Percentiles rank a stretch among this genome's conserved stretches.
Conservation (phyloP, 2,888 invertebrate species). For the Apocheima hispidaria region DNA sequence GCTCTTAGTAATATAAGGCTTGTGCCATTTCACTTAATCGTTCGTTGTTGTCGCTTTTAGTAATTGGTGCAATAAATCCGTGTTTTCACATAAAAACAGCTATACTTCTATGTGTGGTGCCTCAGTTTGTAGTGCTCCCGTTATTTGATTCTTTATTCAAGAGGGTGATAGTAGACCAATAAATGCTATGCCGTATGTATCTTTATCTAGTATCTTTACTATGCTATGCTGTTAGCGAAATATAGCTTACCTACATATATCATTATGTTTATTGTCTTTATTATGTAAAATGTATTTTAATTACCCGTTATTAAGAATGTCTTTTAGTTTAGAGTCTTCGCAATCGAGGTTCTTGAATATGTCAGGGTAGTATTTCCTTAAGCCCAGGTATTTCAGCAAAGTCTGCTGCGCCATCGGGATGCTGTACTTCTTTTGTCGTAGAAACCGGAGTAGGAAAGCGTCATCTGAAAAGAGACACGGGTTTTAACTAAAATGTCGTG, state of each 20-base stretch:
- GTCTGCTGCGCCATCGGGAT: conserved; percentile 92
- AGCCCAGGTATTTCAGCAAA: conserved; percentile 91
- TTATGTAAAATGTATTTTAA: conserved; percentile 34
- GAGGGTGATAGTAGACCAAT: no score
- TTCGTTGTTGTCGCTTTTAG: not conserved
- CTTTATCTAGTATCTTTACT: no score
- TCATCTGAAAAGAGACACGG: conserved; percentile 84
- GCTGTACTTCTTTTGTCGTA: conserved; percentile 92
- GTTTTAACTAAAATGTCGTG: no score
- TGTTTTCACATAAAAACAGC: no score
- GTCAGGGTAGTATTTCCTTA: conserved; percentile 89
- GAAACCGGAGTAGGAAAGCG: conserved; percentile 90
- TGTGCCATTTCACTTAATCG: not conserved
- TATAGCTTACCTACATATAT: not conserved
- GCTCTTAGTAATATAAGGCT: not conserved
- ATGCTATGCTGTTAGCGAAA: no score
- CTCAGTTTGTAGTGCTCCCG: no score
- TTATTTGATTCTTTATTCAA: no score
- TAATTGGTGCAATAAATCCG: not conserved
- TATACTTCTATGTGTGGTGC: no score
- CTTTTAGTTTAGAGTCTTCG: conserved; percentile 85
- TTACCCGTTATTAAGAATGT: conserved; percentile 89
- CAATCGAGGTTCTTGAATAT: conserved; percentile 89
- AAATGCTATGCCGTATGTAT: no score
- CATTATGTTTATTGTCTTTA: not conserved